Evolutionary conservation across 2,113 vertebrate genomes (phyloP).

Genomic region (Laticauda colubrina): DNA sequence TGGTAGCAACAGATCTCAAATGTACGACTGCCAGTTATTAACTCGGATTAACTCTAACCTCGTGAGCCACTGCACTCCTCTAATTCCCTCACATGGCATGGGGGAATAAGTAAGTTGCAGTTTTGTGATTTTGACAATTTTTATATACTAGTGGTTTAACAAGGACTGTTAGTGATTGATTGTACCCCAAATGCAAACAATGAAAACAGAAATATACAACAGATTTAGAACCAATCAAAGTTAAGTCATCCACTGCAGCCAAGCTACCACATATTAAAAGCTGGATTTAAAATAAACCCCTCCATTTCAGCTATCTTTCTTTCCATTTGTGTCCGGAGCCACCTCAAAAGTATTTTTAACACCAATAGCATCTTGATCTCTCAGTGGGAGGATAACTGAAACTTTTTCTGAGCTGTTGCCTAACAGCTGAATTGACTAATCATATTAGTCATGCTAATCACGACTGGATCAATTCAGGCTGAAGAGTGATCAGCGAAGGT

Average conservation of each 20-base stretch:
- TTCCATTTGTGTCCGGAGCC: not conserved
- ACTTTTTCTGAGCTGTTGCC: not conserved
- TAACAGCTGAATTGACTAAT: constrained; percentile 20
- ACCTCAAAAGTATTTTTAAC: constrained; percentile 16
- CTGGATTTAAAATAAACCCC: not conserved
- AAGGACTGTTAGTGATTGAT: not conserved
- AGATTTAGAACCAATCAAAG: not conserved
- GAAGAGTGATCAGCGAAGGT: constrained; percentile 19
- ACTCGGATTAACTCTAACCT: no score
- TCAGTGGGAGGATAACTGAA: constrained; percentile 17
- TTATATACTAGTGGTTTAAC: not conserved
- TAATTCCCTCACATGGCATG: no score
- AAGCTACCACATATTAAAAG: not conserved
- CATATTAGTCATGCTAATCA: constrained; percentile 22
- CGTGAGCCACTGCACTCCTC: no score
- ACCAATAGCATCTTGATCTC: constrained; percentile 8
- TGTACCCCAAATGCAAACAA: not conserved
- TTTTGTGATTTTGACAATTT: not conserved
- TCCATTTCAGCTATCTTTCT: not conserved
- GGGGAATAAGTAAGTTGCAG: no score
- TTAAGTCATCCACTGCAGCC: not conserved
- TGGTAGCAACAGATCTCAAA: no score
- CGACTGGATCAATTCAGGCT: constrained; percentile 9
- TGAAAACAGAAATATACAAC: not conserved
- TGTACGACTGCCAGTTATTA: no score